phyloP scores from a whole-genome alignment of 2,113 vertebrate genomes.

The Phalacrocorax carbo region DNA sequence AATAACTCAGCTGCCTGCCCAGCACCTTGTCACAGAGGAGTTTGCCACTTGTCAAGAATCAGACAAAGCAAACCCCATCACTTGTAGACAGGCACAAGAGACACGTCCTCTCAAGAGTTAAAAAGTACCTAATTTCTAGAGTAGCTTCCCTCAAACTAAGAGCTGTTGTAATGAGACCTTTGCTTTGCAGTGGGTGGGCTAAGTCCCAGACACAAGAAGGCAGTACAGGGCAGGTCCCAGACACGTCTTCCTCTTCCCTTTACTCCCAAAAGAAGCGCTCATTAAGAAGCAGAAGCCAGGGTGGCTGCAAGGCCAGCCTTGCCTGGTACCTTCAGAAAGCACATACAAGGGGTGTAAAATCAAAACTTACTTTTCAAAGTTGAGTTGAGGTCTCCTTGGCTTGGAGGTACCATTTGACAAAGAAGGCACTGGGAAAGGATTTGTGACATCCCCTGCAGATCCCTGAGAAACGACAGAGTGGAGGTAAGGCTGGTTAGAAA shows the following conservation, averaged over 20 bases:
- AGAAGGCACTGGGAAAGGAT: constrained; percentile 72
- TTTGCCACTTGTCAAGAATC: neutral
- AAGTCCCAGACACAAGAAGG: neutral
- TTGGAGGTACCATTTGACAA: constrained; percentile 73
- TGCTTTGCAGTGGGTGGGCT: neutral
- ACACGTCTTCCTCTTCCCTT: neutral
- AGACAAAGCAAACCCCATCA: neutral
- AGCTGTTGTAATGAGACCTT: neutral
- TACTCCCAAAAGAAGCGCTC: neutral
- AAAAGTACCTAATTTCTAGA: neutral
- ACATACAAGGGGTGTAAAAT: neutral
- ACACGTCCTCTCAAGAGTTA: neutral
- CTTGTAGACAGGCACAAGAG: neutral
- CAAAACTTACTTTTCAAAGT: constrained; percentile 79
- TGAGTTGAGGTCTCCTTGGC: constrained; percentile 76
- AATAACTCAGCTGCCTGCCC: neutral
- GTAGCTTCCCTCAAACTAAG: neutral
- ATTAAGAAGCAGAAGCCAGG: neutral
- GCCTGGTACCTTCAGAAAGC: neutral
- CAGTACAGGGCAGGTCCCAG: neutral
- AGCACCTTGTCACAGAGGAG: neutral
- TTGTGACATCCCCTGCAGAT: constrained; percentile 66
- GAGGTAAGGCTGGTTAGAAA: neutral
- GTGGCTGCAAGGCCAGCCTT: neutral
- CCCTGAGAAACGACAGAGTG: constrained; percentile 59